phyloP scores from a whole-genome alignment of 2,113 vertebrate genomes.

The Todiramphus chloris region DNA sequence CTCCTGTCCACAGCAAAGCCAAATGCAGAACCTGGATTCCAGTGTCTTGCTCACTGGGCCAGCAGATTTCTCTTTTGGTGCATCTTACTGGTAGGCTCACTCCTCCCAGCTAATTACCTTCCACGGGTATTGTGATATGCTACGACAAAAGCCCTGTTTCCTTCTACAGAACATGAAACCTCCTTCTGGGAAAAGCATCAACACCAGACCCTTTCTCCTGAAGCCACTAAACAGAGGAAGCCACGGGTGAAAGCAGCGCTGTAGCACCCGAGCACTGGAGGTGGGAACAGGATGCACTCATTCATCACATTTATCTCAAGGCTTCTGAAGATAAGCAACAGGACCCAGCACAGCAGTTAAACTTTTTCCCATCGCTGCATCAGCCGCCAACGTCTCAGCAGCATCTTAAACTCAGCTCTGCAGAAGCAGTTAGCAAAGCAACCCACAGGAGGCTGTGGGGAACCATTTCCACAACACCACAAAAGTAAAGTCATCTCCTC shows the following conservation, averaged over 20 bases:
- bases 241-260: neutral
- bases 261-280: neutral
- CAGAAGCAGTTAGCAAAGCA: neutral
- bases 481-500: neutral
- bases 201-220: neutral
- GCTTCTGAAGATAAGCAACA: neutral
- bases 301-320: neutral
- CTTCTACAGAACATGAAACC: neutral
- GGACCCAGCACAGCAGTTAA: neutral
- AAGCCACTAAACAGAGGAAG: neutral
- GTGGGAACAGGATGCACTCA: neutral
- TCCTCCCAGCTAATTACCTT: neutral
- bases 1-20: neutral
- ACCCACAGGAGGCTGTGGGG: neutral
- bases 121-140: neutral
- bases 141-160: neutral
- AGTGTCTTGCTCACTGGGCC: neutral
- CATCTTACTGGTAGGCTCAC: neutral
- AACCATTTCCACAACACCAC: neutral
- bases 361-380: neutral
- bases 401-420: neutral
- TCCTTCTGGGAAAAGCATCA: neutral
- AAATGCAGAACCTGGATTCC: neutral
- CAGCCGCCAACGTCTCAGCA: neutral
- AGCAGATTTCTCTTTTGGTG: neutral